phyloP scores from a whole-genome alignment of 2,797 vertebrate species.

The Tenualosa thibaudeaui region DNA sequence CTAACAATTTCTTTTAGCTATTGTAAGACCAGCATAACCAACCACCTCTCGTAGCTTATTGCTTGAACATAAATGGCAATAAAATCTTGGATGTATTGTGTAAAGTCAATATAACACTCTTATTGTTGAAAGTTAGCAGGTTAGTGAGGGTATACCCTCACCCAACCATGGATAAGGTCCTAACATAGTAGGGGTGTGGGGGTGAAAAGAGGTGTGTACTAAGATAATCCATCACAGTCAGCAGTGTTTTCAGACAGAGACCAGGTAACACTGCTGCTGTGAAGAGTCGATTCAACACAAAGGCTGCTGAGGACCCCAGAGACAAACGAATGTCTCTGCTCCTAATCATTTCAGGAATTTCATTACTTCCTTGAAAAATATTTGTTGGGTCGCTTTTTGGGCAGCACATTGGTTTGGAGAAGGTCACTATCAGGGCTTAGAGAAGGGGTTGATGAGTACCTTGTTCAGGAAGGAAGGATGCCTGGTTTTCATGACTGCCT shows the following conservation, averaged over 20 bases:
- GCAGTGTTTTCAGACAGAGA: not conserved
- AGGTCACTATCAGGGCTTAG: conserved; percentile 42
- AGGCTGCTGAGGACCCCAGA: not conserved
- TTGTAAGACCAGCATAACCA: too few relatives aligned
- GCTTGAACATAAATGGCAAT: too few relatives aligned
- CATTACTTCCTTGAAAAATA: conserved; percentile 78
- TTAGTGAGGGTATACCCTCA: too few relatives aligned
- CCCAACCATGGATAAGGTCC: too few relatives aligned
- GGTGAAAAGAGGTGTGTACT: not conserved
- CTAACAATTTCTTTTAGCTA: too few relatives aligned
- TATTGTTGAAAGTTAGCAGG: too few relatives aligned
- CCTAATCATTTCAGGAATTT: conserved; percentile 79
- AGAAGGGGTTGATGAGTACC: conserved; percentile 37
- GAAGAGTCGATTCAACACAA: not conserved
- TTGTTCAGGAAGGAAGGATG: conserved; percentile 30
- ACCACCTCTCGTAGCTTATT: too few relatives aligned
- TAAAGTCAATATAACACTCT: too few relatives aligned
- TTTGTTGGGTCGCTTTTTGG: conserved; percentile 67
- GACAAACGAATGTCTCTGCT: not conserved
- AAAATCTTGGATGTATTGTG: too few relatives aligned
- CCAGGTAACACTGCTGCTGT: not conserved
- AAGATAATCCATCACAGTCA: not conserved
- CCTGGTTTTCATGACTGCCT: not conserved
- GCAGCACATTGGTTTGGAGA: conserved; percentile 33
- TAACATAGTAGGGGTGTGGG: not conserved